These are phyloP conservation scores for Orthonychiurus folsomi DNA, from an alignment of 2,888 invertebrate species.

Conservation along the genomic window DNA sequence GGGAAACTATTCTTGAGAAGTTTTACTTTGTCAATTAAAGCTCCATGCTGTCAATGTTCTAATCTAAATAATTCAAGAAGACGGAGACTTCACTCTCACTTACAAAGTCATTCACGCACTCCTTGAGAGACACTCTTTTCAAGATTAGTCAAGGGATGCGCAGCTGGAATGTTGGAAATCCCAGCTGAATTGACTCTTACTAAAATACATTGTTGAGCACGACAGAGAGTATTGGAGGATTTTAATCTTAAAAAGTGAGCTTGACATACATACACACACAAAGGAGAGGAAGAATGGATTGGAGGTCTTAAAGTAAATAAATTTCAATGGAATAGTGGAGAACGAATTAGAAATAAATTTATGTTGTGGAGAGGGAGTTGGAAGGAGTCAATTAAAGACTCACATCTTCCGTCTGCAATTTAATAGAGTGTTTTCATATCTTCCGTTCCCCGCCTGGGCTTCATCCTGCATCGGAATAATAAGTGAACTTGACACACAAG, in stretches of 20 bases:
- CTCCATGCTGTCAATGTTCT: background rate
- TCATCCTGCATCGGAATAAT: too few species aligned
- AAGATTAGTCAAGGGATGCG: background rate
- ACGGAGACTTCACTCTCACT: background rate
- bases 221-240: background rate
- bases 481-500: too few species aligned
- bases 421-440: background rate
- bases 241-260: background rate
- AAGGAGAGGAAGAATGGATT: background rate
- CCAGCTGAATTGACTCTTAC: background rate
- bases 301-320: background rate
- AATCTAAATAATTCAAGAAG: constrained; percentile 1
- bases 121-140: background rate
- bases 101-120: background rate
- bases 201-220: background rate
- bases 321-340: background rate
- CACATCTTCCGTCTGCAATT: background rate
- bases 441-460: background rate
- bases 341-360: background rate
- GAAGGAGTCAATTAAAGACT: too few species aligned
- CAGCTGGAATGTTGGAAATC: background rate
- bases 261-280: background rate
- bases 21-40: background rate
- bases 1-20: background rate
- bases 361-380: background rate